Base-by-base conservation (phyloP, 2,888 invertebrate genomes). In the Tribolium freemani region DNA sequence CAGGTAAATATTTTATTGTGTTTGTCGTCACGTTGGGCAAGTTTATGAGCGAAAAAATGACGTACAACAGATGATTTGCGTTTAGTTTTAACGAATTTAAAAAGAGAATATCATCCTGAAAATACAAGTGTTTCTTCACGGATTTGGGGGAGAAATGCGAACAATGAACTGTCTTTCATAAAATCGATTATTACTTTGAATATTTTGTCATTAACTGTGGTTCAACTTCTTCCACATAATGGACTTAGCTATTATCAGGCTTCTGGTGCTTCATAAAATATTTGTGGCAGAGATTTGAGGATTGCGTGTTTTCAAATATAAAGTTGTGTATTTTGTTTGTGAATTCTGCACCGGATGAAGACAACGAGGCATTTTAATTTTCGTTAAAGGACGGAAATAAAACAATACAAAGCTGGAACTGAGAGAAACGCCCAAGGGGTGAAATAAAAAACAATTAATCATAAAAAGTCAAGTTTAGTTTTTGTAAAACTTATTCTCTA, bases 1-100 rank as follows among this genome's bases (percentile, higher is more conserved):
- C 60, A 60, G 48, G 60, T 60, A 60, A 46, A 60, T 60, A 48
- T 60, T 46, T 60, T 46, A 46, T 60, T 44, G 46, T 8, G n/a
- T 16, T 8, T 45, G 46, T 45, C 58, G 38, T 38, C 3, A 38
- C 3, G 38, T 38, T 38, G 4, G 5, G 6, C 6, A 9, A 9
- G 31, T 38, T 38, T 38, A 38, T 38, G 38, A 38, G 38, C n/a
- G n/a, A 38, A 38, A 38, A 38, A 38, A 38, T 38, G 3, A n/a
- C 38, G n/a, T 38, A 8, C 38, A 38, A 38, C 38, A 38, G 38
- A 38, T 38, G 38, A 38, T 38, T 38, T 3, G 38, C 8, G 31
- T 38, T 38, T 38, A 38, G 8, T 38, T 38, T n/a, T n/a, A n/a
- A n/a, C n/a, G n/a, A n/a, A 38, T 38, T 3, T 3, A 38, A 38